Base-by-base conservation (phyloP, 2,888 invertebrate genomes). In the Altica lythri region DNA sequence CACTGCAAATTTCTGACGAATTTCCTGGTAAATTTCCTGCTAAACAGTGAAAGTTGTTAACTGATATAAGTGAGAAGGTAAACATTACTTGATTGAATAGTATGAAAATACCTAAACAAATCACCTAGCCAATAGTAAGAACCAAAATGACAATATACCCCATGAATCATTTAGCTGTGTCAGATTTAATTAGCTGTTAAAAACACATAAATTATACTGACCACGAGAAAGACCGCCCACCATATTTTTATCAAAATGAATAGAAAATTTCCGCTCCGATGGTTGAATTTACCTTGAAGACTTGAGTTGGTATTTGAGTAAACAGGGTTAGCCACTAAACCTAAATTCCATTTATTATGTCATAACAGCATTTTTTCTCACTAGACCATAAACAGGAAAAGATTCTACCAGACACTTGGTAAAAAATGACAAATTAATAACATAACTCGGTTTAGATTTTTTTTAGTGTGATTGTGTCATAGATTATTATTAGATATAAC, bases 141-240 rank as follows among this genome's bases (percentile, higher is more conserved):
- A 14, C 35, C 35, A n/a, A 17, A 47, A 30, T n/a, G 47, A 37
- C 47, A 35, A 10, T 9, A 2, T 14, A 16, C 19, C 40, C 30
- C 30, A 22, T 32, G 29, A 49, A 29, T 49, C 40, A 42, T 40
- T 32, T 30, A 29, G 22, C 22, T 16, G 29, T 22, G 47, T 43
- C 48, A 43, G 27, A 27, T 40, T 34, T 53, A 53, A 53, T 53
- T 53, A 37, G 42, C 37, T 16, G 53, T 17, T 44, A 45, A 44
- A 32, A 53, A 29, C 47, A 38, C 16, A 56, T 59, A 59, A 47
- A 59, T 53, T 30, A 50, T 40, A 35, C 46, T 55, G 47, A 19
- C 44, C n/a, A 48, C 53, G 32, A 45, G 29, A 38, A 27, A 50
- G 48, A 42, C 50, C 59, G 59, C 59, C 59, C 59, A 59, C 59